Evolutionary conservation across 1,140 invertebrate genomes (phyloP).

Genomic region (Eupristina koningsbergeri): DNA sequence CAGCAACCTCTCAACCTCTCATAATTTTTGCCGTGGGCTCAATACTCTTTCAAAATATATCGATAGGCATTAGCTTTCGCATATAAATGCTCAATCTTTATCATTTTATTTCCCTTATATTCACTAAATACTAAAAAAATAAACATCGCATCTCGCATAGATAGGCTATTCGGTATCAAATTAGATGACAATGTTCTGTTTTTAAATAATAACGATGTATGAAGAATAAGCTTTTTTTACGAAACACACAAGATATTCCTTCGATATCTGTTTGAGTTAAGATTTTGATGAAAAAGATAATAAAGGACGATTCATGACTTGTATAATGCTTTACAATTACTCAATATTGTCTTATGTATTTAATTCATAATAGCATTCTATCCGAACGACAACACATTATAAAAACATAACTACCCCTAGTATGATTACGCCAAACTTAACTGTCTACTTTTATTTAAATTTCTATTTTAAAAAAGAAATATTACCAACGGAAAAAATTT

Average conservation of each 20-base stretch:
- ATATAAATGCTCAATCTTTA: not conserved
- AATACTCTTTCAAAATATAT: conserved; percentile 21
- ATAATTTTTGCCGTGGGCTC: not conserved
- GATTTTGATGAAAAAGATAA: not conserved
- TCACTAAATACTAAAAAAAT: conserved; percentile 11
- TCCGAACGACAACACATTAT: not conserved
- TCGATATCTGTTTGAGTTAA: not conserved
- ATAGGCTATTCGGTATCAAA: not conserved
- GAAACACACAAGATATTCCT: not conserved
- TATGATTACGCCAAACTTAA: not conserved
- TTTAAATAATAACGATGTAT: not conserved
- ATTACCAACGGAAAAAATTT: too few relatives aligned
- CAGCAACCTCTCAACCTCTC: not conserved
- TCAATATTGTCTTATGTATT: not conserved
- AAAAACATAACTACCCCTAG: not conserved
- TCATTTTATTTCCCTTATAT: not conserved
- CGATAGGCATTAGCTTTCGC: not conserved
- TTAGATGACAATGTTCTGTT: not conserved
- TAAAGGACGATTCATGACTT: not conserved
- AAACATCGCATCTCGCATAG: not conserved
- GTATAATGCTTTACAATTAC: not conserved
- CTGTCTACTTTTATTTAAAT: not conserved
- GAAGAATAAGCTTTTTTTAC: not conserved
- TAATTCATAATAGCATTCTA: not conserved
- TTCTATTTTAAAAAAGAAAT: too few relatives aligned